Evolutionary conservation across 2,113 vertebrate genomes (phyloP).

Genomic region (Salvelinus fontinalis): DNA sequence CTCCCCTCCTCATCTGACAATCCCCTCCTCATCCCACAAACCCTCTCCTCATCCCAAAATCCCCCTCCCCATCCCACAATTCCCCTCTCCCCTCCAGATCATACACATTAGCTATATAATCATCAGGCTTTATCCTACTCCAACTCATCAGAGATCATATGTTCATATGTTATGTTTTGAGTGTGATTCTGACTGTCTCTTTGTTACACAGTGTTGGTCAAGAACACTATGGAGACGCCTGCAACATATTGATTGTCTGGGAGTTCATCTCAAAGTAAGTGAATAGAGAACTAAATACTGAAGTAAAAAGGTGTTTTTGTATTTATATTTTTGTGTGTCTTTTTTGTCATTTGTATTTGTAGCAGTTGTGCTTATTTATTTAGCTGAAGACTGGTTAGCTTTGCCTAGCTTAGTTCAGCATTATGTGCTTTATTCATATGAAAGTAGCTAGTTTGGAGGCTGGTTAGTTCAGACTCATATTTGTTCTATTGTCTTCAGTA

Average conservation of each 20-base stretch:
- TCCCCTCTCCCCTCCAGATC: not conserved
- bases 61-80: not conserved
- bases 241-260: constrained; percentile 66
- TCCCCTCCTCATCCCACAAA: constrained; percentile 13
- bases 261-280: constrained; percentile 82
- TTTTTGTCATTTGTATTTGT: no score
- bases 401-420: no score
- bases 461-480: not conserved
- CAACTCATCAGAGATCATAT: not conserved
- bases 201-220: constrained; percentile 76
- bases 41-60: not conserved
- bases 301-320: no score
- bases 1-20: no score
- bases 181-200: constrained; percentile 13
- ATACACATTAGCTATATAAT: not conserved
- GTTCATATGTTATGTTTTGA: not conserved
- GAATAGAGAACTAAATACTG: not conserved
- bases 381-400: no score
- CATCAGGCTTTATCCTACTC: not conserved
- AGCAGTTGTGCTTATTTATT: no score
- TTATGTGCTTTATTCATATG: no score
- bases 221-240: constrained; percentile 84
- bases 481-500: not conserved
- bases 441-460: no score
- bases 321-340: no score